Evolutionary conservation across 2,113 vertebrate genomes (phyloP).

Genomic region (Equus quagga): DNA sequence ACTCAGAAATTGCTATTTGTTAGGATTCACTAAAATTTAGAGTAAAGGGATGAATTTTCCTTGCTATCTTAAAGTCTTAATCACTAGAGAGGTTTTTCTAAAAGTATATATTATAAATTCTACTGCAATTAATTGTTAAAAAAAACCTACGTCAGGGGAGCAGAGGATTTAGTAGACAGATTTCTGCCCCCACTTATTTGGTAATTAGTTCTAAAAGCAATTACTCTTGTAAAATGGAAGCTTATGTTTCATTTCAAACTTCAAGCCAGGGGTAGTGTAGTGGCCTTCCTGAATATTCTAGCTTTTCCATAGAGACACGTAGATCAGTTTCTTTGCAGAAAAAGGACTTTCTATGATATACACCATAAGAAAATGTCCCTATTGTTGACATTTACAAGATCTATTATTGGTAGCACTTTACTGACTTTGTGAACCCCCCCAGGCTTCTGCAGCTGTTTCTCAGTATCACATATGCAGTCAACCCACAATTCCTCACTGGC

Average conservation of each 20-base stretch:
- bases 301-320: neutral
- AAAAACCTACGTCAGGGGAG: neutral
- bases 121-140: neutral
- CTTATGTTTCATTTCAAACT: constrained; percentile 29
- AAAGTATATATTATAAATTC: neutral
- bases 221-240: neutral
- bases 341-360: neutral
- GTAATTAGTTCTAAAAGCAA: neutral
- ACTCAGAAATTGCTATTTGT: neutral
- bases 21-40: neutral
- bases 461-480: neutral
- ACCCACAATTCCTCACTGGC: neutral
- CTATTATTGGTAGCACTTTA: constrained; percentile 41
- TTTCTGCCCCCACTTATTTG: neutral
- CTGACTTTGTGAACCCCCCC: neutral
- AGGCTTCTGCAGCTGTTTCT: constrained; percentile 38
- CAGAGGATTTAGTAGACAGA: neutral
- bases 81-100: neutral
- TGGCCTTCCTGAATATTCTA: neutral
- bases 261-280: neutral
- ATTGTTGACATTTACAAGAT: constrained; percentile 60
- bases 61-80: neutral
- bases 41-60: neutral
- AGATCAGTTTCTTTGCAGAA: constrained; percentile 18
- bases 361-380: neutral